These are phyloP conservation scores for Drosophila parabipectinata DNA, from an alignment of 1,140 invertebrate species.

Conservation along the genomic window DNA sequence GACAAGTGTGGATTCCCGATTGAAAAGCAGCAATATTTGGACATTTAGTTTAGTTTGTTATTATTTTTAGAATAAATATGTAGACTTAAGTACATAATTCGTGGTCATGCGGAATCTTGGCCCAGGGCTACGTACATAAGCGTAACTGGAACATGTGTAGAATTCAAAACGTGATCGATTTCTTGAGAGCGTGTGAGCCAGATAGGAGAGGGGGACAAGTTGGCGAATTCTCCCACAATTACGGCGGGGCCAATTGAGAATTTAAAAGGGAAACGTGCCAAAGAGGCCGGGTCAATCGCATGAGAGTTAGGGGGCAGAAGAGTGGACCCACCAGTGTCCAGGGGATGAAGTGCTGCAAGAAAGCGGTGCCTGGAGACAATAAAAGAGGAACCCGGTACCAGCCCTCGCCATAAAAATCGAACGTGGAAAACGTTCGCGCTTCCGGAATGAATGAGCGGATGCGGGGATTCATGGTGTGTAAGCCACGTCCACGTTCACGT, in stretches of 20 bases:
- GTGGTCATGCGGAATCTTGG: too few species aligned
- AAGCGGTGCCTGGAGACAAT: conserved; percentile 48
- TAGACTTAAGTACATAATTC: too few species aligned
- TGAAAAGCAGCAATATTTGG: too few species aligned
- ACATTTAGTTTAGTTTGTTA: too few species aligned
- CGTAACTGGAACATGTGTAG: conserved; percentile 79
- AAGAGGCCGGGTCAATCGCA: conserved; percentile 54
- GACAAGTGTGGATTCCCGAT: too few species aligned
- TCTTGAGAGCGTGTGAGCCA: conserved; percentile 41
- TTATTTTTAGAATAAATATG: too few species aligned
- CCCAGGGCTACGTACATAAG: conserved; percentile 66
- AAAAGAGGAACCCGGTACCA: conserved; percentile 68
- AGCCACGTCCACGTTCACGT: conserved; percentile 52
- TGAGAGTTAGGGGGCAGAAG: conserved; percentile 2
- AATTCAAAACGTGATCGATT: conserved; percentile 77
- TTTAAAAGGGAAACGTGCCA: conserved; percentile 82
- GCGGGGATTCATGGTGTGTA: conserved; percentile 10
- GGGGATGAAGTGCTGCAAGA: background rate
- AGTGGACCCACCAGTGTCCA: conserved; percentile 2
- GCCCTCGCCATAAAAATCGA: conserved; percentile 75
- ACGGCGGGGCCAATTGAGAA: conserved; percentile 78
- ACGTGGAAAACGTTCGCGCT: conserved; percentile 60
- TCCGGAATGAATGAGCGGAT: conserved; percentile 48
- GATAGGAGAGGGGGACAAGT: conserved; percentile 51
- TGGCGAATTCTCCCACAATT: conserved; percentile 79